Evolutionary conservation across 2,888 invertebrate species (phyloP), one percentile per base, ranked within the genome.

Genomic region (Rhagonycha lutea): DNA sequence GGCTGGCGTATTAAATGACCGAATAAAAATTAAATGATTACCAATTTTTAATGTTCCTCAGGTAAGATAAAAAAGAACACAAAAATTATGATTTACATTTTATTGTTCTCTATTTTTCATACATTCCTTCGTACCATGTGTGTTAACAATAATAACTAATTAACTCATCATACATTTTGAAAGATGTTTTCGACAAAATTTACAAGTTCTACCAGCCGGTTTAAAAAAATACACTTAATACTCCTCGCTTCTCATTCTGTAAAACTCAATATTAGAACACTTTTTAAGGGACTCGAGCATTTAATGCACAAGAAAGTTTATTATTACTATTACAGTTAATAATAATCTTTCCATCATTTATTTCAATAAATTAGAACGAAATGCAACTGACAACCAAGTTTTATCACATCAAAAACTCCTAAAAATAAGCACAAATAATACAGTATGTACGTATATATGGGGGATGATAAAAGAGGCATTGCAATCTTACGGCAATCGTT

Each of bases 111-210:
- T 77, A 74, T 70, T 74, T 69, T 63, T 77, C 77, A 74, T 77
- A 77, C 77, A 77, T 77, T 74, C 77, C 74, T 72, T 74, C 73
- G 72, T 77, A 74, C 73, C 73, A 77, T 74, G 47, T 77, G 77
- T 70, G 69, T 68, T 77, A 77, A 70, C 47, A 70, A 72, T 68
- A 74, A 12, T 68, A 68, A 68, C 47, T 47, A 68, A 32, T 68
- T 68, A 68, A 68, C 47, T 47, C 24, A 28, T 67, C 24, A 68
- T 23, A 28, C 28, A 68, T 68, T 24, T 65, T 65, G 63, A 65
- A 65, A 65, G 63, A 47, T 32, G 12, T 68, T 32, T 12, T 68
- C 28, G 32, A 68, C 28, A 32, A 28, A 29, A 24, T 23, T 18
- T 24, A 68, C 14, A 29, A 68, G 29, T 29, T 32, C 10, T 18